phyloP scores from a whole-genome alignment of 2,888 invertebrate species.

The Drosophila planitibia region DNA sequence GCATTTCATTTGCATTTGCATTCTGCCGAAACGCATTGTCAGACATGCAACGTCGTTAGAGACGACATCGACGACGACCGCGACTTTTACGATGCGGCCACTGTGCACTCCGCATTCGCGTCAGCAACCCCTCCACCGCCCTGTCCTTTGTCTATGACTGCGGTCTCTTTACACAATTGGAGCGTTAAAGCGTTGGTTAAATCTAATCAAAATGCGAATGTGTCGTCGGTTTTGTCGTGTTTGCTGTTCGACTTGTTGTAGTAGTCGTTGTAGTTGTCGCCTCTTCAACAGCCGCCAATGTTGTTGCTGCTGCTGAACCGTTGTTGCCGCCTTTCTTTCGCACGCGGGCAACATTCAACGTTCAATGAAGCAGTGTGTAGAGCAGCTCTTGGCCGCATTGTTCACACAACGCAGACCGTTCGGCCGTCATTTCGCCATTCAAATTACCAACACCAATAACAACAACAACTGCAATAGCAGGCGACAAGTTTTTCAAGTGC shows the following conservation, averaged over 20 bases:
- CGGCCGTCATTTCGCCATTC: slow-evolving; percentile 69
- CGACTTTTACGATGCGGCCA: slow-evolving; percentile 39
- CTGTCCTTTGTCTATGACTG: neutral
- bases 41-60: slow-evolving; percentile 70
- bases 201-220: slow-evolving; percentile 80
- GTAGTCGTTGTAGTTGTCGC: slow-evolving; percentile 54
- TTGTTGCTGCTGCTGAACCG: slow-evolving; percentile 20
- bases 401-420: slow-evolving; percentile 56
- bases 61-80: slow-evolving; percentile 49
- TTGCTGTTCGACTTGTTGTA: slow-evolving; percentile 57
- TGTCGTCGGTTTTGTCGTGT: slow-evolving; percentile 54
- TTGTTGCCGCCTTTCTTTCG: slow-evolving; percentile 65
- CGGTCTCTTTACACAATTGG: slow-evolving; percentile 62
- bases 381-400: slow-evolving; percentile 11
- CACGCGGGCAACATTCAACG: slow-evolving; percentile 33
- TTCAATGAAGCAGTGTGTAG: slow-evolving; percentile 25
- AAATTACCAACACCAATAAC: slow-evolving; percentile 60
- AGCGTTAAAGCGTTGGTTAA: slow-evolving; percentile 70
- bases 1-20: slow-evolving; percentile 53
- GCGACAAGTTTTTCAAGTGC: slow-evolving; percentile 77
- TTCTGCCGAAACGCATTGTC: slow-evolving; percentile 73
- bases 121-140: neutral
- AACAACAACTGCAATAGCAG: slow-evolving; percentile 33
- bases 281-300: slow-evolving; percentile 40
- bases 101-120: slow-evolving; percentile 33